Percentiles rank a stretch among this genome's conserved stretches.
Conservation (phyloP, 1,140 invertebrate genomes). For the Meloidogyne chitwoodi region DNA sequence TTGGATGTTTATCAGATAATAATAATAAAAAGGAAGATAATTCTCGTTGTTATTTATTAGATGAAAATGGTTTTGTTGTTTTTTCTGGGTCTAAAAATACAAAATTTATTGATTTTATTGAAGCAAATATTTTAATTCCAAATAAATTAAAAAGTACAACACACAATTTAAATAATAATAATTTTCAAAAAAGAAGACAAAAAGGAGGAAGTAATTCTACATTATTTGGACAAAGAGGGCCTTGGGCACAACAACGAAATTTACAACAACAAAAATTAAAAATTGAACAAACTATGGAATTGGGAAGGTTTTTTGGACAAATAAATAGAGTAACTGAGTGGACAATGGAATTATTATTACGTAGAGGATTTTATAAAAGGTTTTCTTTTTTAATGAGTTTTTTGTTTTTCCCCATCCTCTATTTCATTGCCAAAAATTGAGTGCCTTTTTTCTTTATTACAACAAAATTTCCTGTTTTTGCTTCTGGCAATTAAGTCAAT, state of each 20-base stretch:
- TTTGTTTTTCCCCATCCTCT: too few species aligned
- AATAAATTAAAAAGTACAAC: background rate
- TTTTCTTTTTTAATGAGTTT: background rate
- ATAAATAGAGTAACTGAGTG: slow-evolving; percentile 56
- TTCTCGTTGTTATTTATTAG: slow-evolving; percentile 52
- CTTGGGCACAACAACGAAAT: background rate
- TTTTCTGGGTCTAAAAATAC: slow-evolving; percentile 48
- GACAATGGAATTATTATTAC: slow-evolving; percentile 54
- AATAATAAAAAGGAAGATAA: slow-evolving; percentile 40
- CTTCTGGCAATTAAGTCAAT: too few species aligned
- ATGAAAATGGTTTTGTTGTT: slow-evolving; percentile 57
- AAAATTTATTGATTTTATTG: slow-evolving; percentile 39
- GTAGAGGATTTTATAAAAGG: slow-evolving; percentile 54
- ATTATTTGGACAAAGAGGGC: slow-evolving; percentile 18
- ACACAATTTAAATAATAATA: background rate
- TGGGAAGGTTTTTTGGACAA: slow-evolving; percentile 55
- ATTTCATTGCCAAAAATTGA: too few species aligned
- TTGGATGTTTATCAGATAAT: slow-evolving; percentile 53
- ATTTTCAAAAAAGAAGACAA: background rate
- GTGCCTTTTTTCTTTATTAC: too few species aligned
- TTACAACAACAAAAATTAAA: background rate
- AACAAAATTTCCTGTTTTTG: too few species aligned
- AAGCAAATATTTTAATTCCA: slow-evolving; percentile 16
- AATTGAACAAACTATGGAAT: slow-evolving; percentile 20
- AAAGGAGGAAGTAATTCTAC: background rate